Percentiles rank a stretch among this genome's conserved stretches.
Evolutionary conservation across 2,888 invertebrate genomes (phyloP).

Genomic region (Pseudococcus longispinus): DNA sequence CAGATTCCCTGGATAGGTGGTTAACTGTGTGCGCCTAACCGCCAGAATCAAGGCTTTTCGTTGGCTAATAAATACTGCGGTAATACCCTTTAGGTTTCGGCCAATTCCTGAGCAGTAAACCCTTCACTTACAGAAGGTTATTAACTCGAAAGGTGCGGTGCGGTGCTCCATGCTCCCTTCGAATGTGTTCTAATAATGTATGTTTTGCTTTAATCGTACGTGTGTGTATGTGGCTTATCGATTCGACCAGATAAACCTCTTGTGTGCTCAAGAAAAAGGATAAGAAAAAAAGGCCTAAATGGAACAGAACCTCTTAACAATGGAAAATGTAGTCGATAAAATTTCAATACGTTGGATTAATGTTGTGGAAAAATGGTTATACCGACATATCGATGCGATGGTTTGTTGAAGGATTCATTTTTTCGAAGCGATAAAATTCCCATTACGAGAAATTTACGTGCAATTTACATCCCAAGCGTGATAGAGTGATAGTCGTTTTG

Average conservation of each 20-base stretch:
- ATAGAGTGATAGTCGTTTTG: background rate
- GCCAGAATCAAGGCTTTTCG: constrained; percentile 49
- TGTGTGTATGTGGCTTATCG: background rate
- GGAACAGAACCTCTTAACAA: background rate
- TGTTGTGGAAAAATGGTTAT: background rate
- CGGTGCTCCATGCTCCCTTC: background rate
- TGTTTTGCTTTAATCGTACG: background rate
- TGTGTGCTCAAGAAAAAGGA: background rate
- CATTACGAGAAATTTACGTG: background rate
- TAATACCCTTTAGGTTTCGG: constrained; percentile 50
- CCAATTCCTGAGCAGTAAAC: constrained; percentile 42
- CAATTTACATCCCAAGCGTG: background rate
- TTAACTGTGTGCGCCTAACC: constrained; percentile 30
- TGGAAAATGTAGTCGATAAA: background rate
- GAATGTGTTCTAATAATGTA: background rate
- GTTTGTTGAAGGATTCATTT: background rate
- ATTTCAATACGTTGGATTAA: constrained; percentile 11
- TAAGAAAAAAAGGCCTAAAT: background rate
- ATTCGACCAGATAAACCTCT: background rate
- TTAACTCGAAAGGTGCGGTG: constrained; percentile 13
- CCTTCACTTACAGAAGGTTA: constrained; percentile 41
- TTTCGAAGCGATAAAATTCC: background rate
- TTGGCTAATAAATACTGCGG: constrained; percentile 52
- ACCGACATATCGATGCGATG: background rate
- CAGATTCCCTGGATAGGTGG: constrained; percentile 38